Evolutionary conservation across 2,113 vertebrate species (phyloP), one percentile per base, ranked within the genome.

Genomic region (Merops nubicus): DNA sequence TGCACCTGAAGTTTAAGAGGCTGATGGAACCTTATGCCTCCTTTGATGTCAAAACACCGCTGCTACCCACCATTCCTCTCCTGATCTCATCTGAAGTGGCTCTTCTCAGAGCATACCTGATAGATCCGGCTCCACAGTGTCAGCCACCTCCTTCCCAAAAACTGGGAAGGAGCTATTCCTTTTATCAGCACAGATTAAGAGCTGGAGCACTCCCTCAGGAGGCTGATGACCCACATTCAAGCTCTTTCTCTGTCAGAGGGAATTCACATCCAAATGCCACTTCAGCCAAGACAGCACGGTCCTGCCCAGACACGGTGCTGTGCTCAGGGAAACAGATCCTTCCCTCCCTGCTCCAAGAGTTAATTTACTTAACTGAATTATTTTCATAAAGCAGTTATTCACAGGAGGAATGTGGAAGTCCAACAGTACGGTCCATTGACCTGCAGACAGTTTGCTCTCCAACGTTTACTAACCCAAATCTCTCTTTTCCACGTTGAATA

Each of bases 21-120:
- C 36, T 86, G 76, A 86, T 0, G 0, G 72, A 84, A 86, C 6
- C 67, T 15, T 9, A 65, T 62, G 12, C 53, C 42, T 73, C 54
- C 28, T 91, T 73, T 91, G 48, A 92, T 84, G 64, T 70, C 76
- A 63, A 77, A 92, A 57, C 48, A 79, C 17, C 19, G 33, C 15
- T 23, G 31, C 36, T 74, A 57, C 70, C 22, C 59, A 63, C 12
- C 57, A 62, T 57, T 89, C 70, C 59, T 57, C 59, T 38, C 8
- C 54, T 74, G 57, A 65, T 91, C 40, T 91, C 31, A 62, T 62
- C 51, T 83, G 76, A 94, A 89, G 45, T 16, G 57, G 53, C 21
- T 86, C 25, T 18, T 83, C 88, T 77, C 21, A 25, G 38, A 86
- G 31, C 54, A 70, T 6, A 70, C 7, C 50, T 53, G n/a, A 77